Percentiles rank a stretch among this genome's conserved stretches.
phyloP scores from a whole-genome alignment of 2,888 invertebrate species.

The Scotopteryx bipunctaria region DNA sequence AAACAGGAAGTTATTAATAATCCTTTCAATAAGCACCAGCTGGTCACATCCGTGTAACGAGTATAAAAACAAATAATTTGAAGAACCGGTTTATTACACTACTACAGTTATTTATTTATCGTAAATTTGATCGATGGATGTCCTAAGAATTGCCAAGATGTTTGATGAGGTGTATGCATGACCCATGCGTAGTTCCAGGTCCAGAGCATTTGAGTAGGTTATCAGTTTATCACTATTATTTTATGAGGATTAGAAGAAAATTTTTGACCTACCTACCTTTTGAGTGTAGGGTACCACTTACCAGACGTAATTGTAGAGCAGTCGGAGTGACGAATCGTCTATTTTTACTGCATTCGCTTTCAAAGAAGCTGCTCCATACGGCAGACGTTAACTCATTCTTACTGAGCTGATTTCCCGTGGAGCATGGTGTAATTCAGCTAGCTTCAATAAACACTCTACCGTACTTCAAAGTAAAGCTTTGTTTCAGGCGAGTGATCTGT shows the following conservation, averaged over 20 bases:
- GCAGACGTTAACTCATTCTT: slow-evolving; percentile 55
- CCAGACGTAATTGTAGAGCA: not conserved
- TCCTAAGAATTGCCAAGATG: no score
- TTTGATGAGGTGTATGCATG: no score
- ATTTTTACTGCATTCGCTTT: slow-evolving; percentile 27
- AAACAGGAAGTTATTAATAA: slow-evolving; percentile 43
- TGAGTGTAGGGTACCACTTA: not conserved
- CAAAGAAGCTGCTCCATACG: slow-evolving; percentile 41
- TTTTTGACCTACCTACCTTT: no score
- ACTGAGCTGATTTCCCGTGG: slow-evolving; percentile 48
- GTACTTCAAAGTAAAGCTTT: slow-evolving; percentile 64
- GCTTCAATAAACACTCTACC: slow-evolving; percentile 69
- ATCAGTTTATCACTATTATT: no score
- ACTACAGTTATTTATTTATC: not conserved
- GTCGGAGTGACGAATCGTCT: slow-evolving; percentile 24
- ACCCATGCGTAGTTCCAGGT: no score
- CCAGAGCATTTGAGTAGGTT: no score
- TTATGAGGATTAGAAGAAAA: no score
- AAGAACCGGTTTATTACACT: slow-evolving; percentile 25
- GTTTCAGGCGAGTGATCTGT: slow-evolving; percentile 63
- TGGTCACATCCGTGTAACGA: slow-evolving; percentile 47
- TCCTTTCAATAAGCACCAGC: slow-evolving; percentile 40
- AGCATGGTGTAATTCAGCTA: slow-evolving; percentile 52
- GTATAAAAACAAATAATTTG: slow-evolving; percentile 44
- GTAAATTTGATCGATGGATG: no score